Evolutionary conservation across 2,113 vertebrate species (phyloP).

Genomic region (Amazona guildingii): DNA sequence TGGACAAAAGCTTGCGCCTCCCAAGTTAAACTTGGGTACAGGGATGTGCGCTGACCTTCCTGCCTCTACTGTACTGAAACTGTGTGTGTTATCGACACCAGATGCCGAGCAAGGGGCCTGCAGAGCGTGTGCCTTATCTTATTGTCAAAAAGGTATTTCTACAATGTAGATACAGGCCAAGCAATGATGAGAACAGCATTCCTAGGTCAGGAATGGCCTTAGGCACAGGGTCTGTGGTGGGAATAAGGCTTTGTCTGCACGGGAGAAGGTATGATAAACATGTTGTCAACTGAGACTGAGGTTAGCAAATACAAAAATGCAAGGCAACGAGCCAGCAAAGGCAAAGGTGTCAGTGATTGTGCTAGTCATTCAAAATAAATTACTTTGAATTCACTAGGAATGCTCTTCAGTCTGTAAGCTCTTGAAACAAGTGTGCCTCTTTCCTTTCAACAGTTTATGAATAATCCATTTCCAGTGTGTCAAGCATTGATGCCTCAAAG

Average conservation of each 20-base stretch:
- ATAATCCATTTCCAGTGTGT: background rate
- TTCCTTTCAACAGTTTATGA: background rate
- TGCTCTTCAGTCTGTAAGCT: background rate
- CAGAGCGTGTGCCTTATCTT: conserved; percentile 17
- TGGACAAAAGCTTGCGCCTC: rapidly evolving
- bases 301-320: background rate
- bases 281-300: background rate
- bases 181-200: background rate
- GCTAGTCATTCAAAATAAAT: background rate
- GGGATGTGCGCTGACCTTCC: background rate
- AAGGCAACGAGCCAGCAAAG: background rate
- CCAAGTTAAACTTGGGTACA: rapidly evolving
- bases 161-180: background rate
- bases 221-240: background rate
- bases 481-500: background rate
- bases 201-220: conserved; percentile 10
- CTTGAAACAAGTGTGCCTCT: background rate
- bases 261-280: background rate
- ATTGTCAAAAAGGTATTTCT: conserved; percentile 35
- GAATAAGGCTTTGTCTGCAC: background rate
- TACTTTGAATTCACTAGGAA: background rate
- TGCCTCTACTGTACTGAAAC: background rate
- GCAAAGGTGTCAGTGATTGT: background rate
- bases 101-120: background rate
- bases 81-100: background rate